These are phyloP conservation scores for Callyntrura guangdongensis DNA, from an alignment of 2,888 invertebrate genomes.

Conservation along the genomic window DNA sequence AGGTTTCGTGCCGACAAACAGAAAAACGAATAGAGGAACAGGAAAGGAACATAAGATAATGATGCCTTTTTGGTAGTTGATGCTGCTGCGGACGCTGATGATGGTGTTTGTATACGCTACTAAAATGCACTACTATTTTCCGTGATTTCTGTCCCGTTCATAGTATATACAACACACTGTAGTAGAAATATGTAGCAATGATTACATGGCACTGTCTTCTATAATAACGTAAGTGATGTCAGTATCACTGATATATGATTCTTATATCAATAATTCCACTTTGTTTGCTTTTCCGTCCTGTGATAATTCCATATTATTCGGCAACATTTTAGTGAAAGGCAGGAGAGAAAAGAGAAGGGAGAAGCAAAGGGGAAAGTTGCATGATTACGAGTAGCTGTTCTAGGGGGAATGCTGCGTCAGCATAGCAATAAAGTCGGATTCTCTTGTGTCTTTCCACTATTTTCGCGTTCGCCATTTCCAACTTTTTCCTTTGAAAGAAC, in stretches of 20 bases:
- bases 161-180: too few relatives aligned
- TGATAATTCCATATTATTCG: conserved; percentile 51
- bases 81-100: background rate
- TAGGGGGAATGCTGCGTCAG: background rate
- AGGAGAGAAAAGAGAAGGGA: conserved; percentile 1
- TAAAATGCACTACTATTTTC: conserved; percentile 6
- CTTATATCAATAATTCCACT: conserved; percentile 46
- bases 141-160: background rate
- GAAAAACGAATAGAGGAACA: background rate
- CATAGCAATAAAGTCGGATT: conserved; percentile 23
- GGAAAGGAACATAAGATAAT: conserved; percentile 14
- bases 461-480: background rate
- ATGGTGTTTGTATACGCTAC: too few relatives aligned
- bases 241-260: background rate
- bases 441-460: background rate
- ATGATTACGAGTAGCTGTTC: conserved; percentile 1
- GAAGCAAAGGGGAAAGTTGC: background rate
- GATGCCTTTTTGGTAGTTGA: background rate
- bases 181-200: conserved; percentile 16
- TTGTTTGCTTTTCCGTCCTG: conserved; percentile 55
- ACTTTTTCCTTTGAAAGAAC: conserved; percentile 9
- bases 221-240: background rate
- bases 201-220: background rate
- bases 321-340: too few relatives aligned
- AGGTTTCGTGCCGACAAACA: conserved; percentile 52